Evolutionary conservation across 2,797 vertebrate species (phyloP), one percentile per base, ranked within the genome.

Genomic region (Babyrousa celebensis): DNA sequence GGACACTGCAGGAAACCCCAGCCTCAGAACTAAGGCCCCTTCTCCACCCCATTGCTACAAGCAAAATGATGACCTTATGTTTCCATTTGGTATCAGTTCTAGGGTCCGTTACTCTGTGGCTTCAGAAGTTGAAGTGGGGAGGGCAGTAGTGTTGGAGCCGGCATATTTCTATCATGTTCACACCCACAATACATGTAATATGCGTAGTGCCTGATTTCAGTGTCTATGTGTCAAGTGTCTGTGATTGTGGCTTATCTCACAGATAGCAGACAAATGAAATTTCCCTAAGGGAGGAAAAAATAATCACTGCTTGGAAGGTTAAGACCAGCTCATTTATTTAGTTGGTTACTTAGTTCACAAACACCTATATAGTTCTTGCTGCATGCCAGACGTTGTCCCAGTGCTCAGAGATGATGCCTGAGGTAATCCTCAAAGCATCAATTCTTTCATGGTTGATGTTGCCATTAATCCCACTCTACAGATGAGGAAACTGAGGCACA

Each of bases 71-170:
- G 25, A 36, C 17, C 17, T 40, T 17, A 18, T 1, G 1, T 62
- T 7, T 25, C 36, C 16, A 0, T 40, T 75, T 9, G 16, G 14
- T 6, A 10, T 48, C 43, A 10, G 43, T 52, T 52, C 18, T 32
- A 15, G 9, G 0, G 9, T 48, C 16, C 60, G 60, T 58, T 25
- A 56, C 78, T 70, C 29, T 14, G 15, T 4, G 25, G 36, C 60
- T 67, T 54, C 32, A 43, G 71, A 27, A n/a, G 36, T 15, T 62
- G 65, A 78, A 27, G 12, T 58, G 54, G 52, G 3, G 25, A 72
- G n/a, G 52, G 16, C 14, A 2, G 17, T 17, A 0, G 29, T 1
- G 0, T n/a, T 52, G 36, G 62, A 7, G 29, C 23, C 0, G 0
- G 1, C 15, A 6, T n/a, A 16, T 43, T 72, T 92, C 48, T 43